phyloP scores from a whole-genome alignment of 1,140 invertebrate genomes.

The Stratiolaelaps scimitus region DNA sequence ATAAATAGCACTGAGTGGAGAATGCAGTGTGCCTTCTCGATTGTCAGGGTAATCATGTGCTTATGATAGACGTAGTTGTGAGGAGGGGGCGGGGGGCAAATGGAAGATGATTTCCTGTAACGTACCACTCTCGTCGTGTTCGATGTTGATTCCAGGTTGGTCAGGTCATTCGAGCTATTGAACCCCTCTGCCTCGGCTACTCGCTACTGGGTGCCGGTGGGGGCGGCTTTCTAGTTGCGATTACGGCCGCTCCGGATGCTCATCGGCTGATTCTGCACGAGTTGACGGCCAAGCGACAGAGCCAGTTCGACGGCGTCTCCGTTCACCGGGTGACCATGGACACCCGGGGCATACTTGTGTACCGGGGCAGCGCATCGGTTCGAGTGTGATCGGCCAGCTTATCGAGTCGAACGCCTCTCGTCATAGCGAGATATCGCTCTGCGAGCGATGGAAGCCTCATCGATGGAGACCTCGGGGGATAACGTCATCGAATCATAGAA shows the following conservation, averaged over 20 bases:
- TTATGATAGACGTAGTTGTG: no score
- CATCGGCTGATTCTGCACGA: slow-evolving; percentile 32
- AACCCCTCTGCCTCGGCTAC: slow-evolving; percentile 39
- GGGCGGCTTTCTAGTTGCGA: slow-evolving; percentile 43
- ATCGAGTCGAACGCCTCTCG: no score
- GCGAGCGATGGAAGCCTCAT: no score
- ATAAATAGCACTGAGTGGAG: no score
- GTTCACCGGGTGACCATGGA: slow-evolving; percentile 11
- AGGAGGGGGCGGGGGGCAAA: no score
- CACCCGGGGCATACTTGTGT: background rate
- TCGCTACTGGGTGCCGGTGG: slow-evolving; percentile 44
- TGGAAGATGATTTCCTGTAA: no score
- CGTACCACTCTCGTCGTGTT: no score
- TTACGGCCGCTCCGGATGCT: slow-evolving; percentile 39
- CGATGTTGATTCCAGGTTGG: slow-evolving; percentile 11
- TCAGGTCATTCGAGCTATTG: slow-evolving; percentile 39
- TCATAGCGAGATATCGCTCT: no score
- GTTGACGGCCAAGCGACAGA: background rate
- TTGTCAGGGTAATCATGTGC: no score
- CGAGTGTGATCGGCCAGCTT: background rate
- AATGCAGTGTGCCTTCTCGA: no score
- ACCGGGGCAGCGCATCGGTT: background rate
- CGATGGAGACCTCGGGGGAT: no score
- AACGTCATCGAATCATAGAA: no score
- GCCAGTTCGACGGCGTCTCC: background rate